phyloP scores from a whole-genome alignment of 2,113 vertebrate species.

The Odocoileus hemionus region DNA sequence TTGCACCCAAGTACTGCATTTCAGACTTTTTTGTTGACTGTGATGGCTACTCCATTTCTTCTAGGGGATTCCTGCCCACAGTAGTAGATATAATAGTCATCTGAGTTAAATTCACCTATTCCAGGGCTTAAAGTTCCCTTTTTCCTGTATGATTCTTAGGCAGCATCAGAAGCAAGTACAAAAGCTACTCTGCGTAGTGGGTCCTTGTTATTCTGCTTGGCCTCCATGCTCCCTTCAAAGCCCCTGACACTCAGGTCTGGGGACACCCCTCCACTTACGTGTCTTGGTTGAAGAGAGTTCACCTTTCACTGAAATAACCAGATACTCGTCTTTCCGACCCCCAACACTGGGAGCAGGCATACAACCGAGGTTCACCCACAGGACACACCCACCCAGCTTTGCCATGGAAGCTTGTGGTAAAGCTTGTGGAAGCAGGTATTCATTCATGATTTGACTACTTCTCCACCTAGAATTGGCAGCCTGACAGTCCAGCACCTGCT shows the following conservation, averaged over 20 bases:
- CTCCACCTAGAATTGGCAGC: conserved; percentile 57
- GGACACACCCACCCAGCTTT: not conserved
- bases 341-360: not conserved
- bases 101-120: too few relatives aligned
- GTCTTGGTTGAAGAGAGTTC: not conserved
- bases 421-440: not conserved
- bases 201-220: not conserved
- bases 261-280: not conserved
- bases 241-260: not conserved
- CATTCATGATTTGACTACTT: conserved; percentile 68
- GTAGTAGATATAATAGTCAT: too few relatives aligned
- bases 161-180: not conserved
- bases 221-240: not conserved
- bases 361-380: not conserved
- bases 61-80: too few relatives aligned
- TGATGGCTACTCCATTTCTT: too few relatives aligned
- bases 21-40: too few relatives aligned
- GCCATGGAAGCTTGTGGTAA: not conserved
- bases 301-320: not conserved
- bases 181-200: not conserved
- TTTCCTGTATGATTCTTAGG: not conserved
- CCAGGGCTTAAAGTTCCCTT: not conserved
- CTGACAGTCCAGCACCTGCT: conserved; percentile 56
- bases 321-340: not conserved
- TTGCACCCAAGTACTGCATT: too few relatives aligned